Evolutionary conservation across 2,888 invertebrate genomes (phyloP), one percentile per base, ranked within the genome.

Genomic region (Euplagia quadripunctaria): DNA sequence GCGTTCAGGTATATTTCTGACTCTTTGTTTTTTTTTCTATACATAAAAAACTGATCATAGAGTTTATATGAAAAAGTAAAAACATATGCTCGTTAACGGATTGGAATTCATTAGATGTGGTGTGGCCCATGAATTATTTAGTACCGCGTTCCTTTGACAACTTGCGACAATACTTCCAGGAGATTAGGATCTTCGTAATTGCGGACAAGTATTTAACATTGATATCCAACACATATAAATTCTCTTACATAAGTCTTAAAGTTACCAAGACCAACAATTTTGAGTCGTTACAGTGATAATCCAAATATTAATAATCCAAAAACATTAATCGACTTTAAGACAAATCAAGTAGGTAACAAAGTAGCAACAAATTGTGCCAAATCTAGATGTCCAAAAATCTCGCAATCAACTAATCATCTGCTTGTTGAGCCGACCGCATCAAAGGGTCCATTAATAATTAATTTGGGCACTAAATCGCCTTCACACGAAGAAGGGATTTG

Each of bases 401-500:
- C 76, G 85, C 90, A 93, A 92, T 94, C 92, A 92, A 90, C 90
- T 91, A 93, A 94, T 94, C 94, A 93, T 90, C 88, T 88, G 83
- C 87, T 90, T 87, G 89, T 89, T 89, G 90, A 78, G 76, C 86
- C 87, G 83, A 88, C 92, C 91, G 86, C 89, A 91, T 91, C 91
- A 93, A 93, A 92, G 91, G 84, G 91, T 85, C 87, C 92, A 94
- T 95, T 94, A 94, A 95, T 94, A 93, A 94, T 94, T 91, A 92
- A 95, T 94, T 94, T 91, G 93, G 94, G 90, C 86, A 90, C 90
- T 91, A 94, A 95, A 95, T 94, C 94, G 93, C 92, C 94, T 94
- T 93, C 92, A 93, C 92, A 89, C 92, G 91, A 84, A 87, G 92
- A 91, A 94, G 94, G 95, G 95, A 94, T 94, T 95, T 94, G 85